Evolutionary conservation across 2,113 vertebrate genomes (phyloP), one percentile per base, ranked within the genome.

Genomic region (Elaphurus davidianus): DNA sequence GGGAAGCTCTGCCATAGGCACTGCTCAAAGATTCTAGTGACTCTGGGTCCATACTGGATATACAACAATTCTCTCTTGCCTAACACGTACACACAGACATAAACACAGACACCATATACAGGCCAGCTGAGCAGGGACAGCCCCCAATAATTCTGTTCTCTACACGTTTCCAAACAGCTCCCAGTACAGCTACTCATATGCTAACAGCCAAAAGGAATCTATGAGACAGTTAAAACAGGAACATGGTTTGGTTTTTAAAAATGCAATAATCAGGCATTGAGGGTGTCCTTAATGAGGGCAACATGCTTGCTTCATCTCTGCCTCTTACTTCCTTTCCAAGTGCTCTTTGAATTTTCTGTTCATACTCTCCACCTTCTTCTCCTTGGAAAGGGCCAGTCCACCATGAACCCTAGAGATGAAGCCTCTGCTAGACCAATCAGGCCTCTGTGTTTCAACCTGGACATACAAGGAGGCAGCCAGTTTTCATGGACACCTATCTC

Each of bases 91-190:
- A 52, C 43, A 55, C 62, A 67, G 30, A 76, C 33, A 30, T 54
- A 76, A 74, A 90, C 62, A 43, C 16, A n/a, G 78, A 33, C 23
- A 40, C 54, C 19, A 74, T 1, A 52, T 45, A 64, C 57, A 57
- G 1, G 6, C 71, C 54, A 4, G 36, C 96, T 98, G 78, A 27
- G 95, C 67, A 90, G 6, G 11, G 36, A 7, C 8, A 52, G 94
- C 94, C 97, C 96, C 95, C 94, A 21, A 8, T 92, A 98, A 89
- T 83, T 88, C 94, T 97, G 79, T 92, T 91, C 52, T 84, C 96
- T 91, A 82, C 57, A 97, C 67, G 33, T 5, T 90, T 97, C 87
- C 92, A 97, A 98, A 90, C 10, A 76, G 98, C 98, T 93, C 92
- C 94, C 25, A 0, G 92, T 90, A 28, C 9, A 0, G 0, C 0